Base-by-base conservation (phyloP, 2,113 vertebrate genomes). In the Grammomys dolichurus region DNA sequence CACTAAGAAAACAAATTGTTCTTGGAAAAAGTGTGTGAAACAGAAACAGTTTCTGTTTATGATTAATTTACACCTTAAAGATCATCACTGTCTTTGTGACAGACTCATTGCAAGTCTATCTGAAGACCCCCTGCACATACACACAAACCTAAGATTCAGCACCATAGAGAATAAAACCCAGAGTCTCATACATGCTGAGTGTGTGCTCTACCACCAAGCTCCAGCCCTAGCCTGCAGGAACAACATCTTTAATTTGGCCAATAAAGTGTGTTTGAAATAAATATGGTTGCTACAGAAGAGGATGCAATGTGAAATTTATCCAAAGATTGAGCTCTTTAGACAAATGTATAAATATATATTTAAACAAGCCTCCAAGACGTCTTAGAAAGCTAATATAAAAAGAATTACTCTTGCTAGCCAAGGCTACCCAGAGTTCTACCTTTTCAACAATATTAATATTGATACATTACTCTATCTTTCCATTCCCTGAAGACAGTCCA, bases 1-100 rank as follows among this genome's bases (percentile, higher is more conserved):
- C 70, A 60, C 84, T 70, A 76, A 96, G 90, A 85, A 92, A 84
- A 95, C 67, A 94, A 95, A 85, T 12, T 85, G 51, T 48, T 76
- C 51, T 84, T 51, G 26, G 58, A n/a, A 89, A 93, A 93, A 48
- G 51, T 43, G 31, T 93, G 51, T 80, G 67, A 60, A 84, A 84
- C 7, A 63, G 56, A 60, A n/a, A n/a, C 36, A 54, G 17, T 36
- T 95, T 80, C 60, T 87, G 11, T 63, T 96, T 60, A 91, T 69
- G 36, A 89, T 88, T 75, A 89, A 86, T 78, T 82, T 60, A 3
- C n/a, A 89, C 63, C 94, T 89, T 93, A 60, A 92, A 85, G n/a
- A 87, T 67, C 22, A 65, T 81, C 24, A 60, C 24, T 67, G 17
- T 84, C 46, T 76, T 94, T 63, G 10, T 40, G 82, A 91, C 33